phyloP scores from a whole-genome alignment of 2,888 invertebrate species.

The Drosophila paranaensis region DNA sequence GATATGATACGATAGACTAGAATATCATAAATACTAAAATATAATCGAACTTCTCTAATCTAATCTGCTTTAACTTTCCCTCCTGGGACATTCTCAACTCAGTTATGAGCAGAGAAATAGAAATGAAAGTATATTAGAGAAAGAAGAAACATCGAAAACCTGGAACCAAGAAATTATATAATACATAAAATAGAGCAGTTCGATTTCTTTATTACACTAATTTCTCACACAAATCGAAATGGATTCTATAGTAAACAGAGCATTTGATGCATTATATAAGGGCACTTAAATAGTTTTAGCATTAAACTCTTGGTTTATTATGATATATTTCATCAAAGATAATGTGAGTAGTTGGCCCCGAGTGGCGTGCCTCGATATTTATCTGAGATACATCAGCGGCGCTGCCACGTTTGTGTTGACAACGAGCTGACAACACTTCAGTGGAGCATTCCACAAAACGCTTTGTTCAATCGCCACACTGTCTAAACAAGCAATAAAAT shows the following conservation, averaged over 20 bases:
- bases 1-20: too few species aligned
- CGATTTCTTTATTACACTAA: not conserved
- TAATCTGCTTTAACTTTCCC: too few species aligned
- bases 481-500: slow-evolving; percentile 69
- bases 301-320: slow-evolving; percentile 2
- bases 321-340: slow-evolving; percentile 5
- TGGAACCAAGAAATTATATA: too few species aligned
- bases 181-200: not conserved
- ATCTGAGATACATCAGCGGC: slow-evolving; percentile 4
- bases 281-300: not conserved
- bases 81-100: too few species aligned
- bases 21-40: too few species aligned
- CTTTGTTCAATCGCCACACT: slow-evolving; percentile 31
- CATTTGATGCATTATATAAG: not conserved
- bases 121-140: too few species aligned
- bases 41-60: too few species aligned
- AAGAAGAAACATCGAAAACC: not conserved
- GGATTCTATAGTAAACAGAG: not conserved
- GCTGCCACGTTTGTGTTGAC: slow-evolving; percentile 35
- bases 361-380: slow-evolving; percentile 7
- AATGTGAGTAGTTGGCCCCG: not conserved
- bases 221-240: not conserved
- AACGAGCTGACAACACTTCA: slow-evolving; percentile 56
- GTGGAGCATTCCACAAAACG: slow-evolving; percentile 38
- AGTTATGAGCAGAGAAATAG: too few species aligned